Percentiles rank a stretch among this genome's conserved stretches.
Conservation (phyloP, 2,797 vertebrate genomes). For the Enteromius argenteus region DNA sequence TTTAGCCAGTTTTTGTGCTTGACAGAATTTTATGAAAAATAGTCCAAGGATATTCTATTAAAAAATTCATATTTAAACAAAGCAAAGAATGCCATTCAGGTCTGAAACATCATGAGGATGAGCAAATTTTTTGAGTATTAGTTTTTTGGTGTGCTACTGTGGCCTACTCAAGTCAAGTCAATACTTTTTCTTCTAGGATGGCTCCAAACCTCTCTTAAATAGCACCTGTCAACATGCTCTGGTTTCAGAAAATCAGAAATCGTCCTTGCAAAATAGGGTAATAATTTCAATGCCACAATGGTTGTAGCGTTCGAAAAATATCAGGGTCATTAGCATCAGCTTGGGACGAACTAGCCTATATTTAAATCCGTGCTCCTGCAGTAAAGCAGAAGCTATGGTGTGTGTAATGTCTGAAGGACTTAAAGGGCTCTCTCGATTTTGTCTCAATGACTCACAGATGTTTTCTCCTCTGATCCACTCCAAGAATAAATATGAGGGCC, state of each 20-base stretch:
- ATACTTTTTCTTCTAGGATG: neutral
- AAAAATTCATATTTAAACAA: neutral
- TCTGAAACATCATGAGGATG: neutral
- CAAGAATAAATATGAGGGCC: constrained; percentile 69
- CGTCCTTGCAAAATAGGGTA: neutral
- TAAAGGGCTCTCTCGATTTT: constrained; percentile 64
- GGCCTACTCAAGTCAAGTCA: neutral
- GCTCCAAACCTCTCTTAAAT: neutral
- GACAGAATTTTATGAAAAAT: neutral
- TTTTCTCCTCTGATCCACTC: constrained; percentile 66
- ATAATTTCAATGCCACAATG: neutral
- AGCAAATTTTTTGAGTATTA: neutral
- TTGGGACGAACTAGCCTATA: constrained; percentile 9
- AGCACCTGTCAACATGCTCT: constrained; percentile 17
- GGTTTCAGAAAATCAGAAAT: constrained; percentile 22
- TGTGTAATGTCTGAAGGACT: constrained; percentile 46
- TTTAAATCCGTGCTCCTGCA: constrained; percentile 21
- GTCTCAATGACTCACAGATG: constrained; percentile 76
- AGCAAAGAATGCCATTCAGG: neutral
- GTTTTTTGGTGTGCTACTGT: no score
- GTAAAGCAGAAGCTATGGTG: constrained; percentile 35
- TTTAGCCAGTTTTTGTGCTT: neutral
- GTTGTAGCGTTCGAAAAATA: constrained; percentile 24
- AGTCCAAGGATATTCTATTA: neutral
- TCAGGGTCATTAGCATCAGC: constrained; percentile 41